Evolutionary conservation across 1,140 invertebrate genomes (phyloP), one percentile per base, ranked within the genome.

Genomic region (Drosophila guanche): DNA sequence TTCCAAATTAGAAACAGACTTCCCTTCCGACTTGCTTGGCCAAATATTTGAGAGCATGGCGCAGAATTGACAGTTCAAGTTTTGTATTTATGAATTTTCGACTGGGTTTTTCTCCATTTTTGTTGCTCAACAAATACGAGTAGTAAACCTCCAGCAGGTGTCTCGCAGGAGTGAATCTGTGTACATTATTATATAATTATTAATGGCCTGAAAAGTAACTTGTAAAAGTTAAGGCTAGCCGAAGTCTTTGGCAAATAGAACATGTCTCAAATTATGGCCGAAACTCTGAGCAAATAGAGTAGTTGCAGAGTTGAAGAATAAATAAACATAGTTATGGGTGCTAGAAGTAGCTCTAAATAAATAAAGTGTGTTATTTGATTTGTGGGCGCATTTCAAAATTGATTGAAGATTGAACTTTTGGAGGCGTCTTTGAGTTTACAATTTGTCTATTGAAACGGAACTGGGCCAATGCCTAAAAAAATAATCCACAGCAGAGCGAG

Each of bases 1-100:
- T 79, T 69, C 43, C 53, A 79, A 79, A 79, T 79, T 79, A 79
- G 70, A 79, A 79, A 75, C 76, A 75, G 63, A 60, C 69, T 71
- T 67, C 12, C 4, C 33, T n/a, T n/a, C n/a, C n/a, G n/a, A n/a
- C n/a, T n/a, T 52, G 68, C 70, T 61, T 52, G 71, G 71, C 53
- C 69, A 74, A 74, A 74, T 74, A 74, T 74, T 74, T 74, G 70
- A 73, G 70, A 74, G 46, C 70, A 51, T 74, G 70, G 70, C 52
- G 12, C 37, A 29, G 37, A 10, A 42, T 40, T 52, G 50, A 68
- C 62, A 67, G 65, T 52, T 70, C 51, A 70, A 70, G 67, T 70
- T 70, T 59, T 33, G 25, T 29, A 68, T 68, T 48, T 63, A 25
- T 29, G 14, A 51, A 69, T 45, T 71, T 50, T 50, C 16, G 10